Percentiles rank a stretch among this genome's conserved stretches.
Conservation (phyloP, 2,888 invertebrate species). For the Stenolophus ochropezus region DNA sequence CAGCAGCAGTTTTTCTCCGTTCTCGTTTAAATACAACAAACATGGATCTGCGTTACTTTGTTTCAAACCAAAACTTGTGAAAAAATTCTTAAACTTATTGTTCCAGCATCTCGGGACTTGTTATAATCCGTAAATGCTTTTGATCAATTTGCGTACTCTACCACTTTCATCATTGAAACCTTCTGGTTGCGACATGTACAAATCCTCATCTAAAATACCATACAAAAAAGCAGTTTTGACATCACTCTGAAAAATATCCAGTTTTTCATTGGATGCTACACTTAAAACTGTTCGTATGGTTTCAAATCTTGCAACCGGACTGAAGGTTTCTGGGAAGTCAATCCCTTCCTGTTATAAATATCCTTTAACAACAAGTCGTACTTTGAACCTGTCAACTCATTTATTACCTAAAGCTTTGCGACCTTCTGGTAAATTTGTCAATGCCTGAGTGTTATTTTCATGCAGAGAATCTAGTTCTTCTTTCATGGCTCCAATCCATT, state of each 20-base stretch:
- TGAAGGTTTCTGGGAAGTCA: conserved; percentile 65
- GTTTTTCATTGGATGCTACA: conserved; percentile 61
- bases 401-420: neutral
- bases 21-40: neutral
- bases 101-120: conserved; percentile 65
- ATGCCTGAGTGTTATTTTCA: conserved; percentile 27
- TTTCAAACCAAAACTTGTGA: neutral
- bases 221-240: conserved; percentile 67
- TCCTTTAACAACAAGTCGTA: conserved; percentile 64
- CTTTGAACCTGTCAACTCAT: conserved; percentile 62
- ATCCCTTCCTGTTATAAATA: conserved; percentile 62
- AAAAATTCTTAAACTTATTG: conserved; percentile 63
- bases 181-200: conserved; percentile 68
- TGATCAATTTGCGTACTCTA: conserved; percentile 66
- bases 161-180: conserved; percentile 65
- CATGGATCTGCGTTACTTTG: neutral
- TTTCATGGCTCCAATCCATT: conserved; percentile 48
- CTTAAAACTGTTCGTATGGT: conserved; percentile 64
- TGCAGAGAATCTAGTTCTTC: conserved; percentile 48
- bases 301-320: conserved; percentile 65
- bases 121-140: conserved; percentile 69
- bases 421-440: neutral
- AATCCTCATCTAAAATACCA: conserved; percentile 65
- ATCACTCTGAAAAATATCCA: conserved; percentile 65
- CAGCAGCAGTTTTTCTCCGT: neutral